Evolutionary conservation across 2,888 invertebrate genomes (phyloP), one percentile per base, ranked within the genome.

Genomic region (Xylota segnis): DNA sequence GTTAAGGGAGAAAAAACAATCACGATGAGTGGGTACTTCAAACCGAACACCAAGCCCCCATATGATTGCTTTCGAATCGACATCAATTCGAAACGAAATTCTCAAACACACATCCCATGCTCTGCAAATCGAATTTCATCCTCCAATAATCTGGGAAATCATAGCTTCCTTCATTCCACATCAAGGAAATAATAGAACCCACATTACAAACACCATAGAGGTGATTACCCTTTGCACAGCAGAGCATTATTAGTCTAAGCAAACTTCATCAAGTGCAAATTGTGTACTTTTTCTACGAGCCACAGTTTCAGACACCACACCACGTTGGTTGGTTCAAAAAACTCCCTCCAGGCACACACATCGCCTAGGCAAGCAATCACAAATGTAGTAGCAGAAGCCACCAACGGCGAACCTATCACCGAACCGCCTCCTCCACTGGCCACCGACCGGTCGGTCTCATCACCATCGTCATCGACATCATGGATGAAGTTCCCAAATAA

Each of bases 251-350:
- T 75, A 56, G 68, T 50, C 59, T 65, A 78, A 63, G 72, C 75
- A 75, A 79, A 78, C 63, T 70, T 70, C 74, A 78, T 70, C 63
- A 83, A 72, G 68, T 78, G 78, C 70, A 79, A 83, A 79, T 74
- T 79, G 56, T 78, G 56, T 59, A 27, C 66, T 47, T 78, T 83
- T 61, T 61, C 61, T 54, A 75, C 43, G 70, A 70, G 47, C 23
- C 61, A 63, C 9, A 78, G 56, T 65, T 76, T 63, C 27, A 58
- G 29, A 66, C 54, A 59, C 50, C 16, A 71, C 18, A 6, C 72
- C 52, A 52, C 59, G 43, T 4, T n/a, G 9, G 23, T 23, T 50
- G 40, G 27, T n/a, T n/a, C n/a, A n/a, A n/a, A n/a, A 59, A 54
- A 40, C 12, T 4, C 47, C 65, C 72, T 65, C 23, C 14, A 23